These are phyloP conservation scores for Montipora capitata DNA, from an alignment of 92 coral and sea anemone genomes.

Conservation along the genomic window DNA sequence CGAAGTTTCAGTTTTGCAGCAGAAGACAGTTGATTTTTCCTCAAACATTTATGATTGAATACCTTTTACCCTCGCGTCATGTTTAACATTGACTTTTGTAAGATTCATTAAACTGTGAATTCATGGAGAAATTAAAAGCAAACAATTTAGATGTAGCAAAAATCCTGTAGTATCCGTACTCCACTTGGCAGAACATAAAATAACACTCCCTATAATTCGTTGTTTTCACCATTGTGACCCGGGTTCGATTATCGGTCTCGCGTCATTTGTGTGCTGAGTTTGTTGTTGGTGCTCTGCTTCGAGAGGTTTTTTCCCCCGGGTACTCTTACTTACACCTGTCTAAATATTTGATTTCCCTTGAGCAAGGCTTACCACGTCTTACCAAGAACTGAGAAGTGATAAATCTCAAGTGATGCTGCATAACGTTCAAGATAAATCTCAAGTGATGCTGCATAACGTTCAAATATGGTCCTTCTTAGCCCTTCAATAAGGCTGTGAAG, in stretches of 20 bases:
- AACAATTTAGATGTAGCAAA: constrained; percentile 9
- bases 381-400: background rate
- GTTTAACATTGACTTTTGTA: constrained; percentile 5
- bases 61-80: constrained; percentile 13
- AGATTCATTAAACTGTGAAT: constrained; percentile 13
- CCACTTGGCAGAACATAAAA: constrained; percentile 13
- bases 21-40: constrained; percentile 17
- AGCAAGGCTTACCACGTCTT: constrained; percentile 13
- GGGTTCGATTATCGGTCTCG: constrained; percentile 15
- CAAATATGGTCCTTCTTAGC: constrained; percentile 12
- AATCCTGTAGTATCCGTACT: constrained; percentile 13
- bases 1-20: constrained; percentile 11
- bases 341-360: constrained; percentile 15
- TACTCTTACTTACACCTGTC: constrained; percentile 6
- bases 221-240: constrained; percentile 17
- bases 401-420: constrained; percentile 18
- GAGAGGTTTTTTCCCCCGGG: constrained; percentile 10
- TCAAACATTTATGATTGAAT: constrained; percentile 7
- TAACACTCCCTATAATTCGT: constrained; percentile 11
- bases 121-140: constrained; percentile 13
- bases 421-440: constrained; percentile 13
- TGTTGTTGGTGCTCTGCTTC: constrained; percentile 16
- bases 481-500: constrained; percentile 4
- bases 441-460: constrained; percentile 15
- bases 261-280: constrained; percentile 12